Base-by-base conservation (phyloP, 1,140 invertebrate species). In the Drosophila mayri region DNA sequence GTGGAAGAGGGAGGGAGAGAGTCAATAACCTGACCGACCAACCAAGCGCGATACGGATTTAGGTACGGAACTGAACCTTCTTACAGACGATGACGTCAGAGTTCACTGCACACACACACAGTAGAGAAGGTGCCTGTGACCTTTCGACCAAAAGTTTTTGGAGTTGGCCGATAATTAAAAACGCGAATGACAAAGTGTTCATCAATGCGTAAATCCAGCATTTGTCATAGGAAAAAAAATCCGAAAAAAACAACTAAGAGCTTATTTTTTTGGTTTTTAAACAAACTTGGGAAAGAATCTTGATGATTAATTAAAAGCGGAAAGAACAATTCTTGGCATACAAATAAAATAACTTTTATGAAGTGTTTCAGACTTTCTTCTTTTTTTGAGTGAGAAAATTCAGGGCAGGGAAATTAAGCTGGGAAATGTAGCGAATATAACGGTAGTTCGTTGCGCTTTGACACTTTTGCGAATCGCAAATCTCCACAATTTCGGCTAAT, bases 121-220 rank as follows among this genome's bases (percentile, higher is more conserved):
- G 35, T 12, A 18, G 22, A 28, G 30, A 41, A n/a, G 32, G 61
- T 59, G 52, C 66, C 71, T 86, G 25, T 88, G 83, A 87, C 84
- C 84, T 87, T 87, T 87, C 44, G 54, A 20, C 18, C 50, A 60
- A 66, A 66, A 63, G 37, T 63, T 68, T 73, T 65, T 32, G 62
- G 50, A 64, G 58, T 71, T 71, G 62, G 18, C 28, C 55, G 54
- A 78, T 78, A 78, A 78, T 79, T 79, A 79, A 71, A 73, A 80
- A 63, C 63, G 61, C 55, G 32, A 81, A 90, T 85, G 88, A 91
- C 88, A 91, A 90, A 91, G 90, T 91, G 90, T 44, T 90, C 88
- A 91, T 73, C 88, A 91, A 91, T 91, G 84, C 88, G 88, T 91
- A 91, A 91, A 91, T 87, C 62, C 67, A 91, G 83, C 82, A 81